phyloP scores from a whole-genome alignment of 1,140 invertebrate genomes.

The Eubasilissa regina region DNA sequence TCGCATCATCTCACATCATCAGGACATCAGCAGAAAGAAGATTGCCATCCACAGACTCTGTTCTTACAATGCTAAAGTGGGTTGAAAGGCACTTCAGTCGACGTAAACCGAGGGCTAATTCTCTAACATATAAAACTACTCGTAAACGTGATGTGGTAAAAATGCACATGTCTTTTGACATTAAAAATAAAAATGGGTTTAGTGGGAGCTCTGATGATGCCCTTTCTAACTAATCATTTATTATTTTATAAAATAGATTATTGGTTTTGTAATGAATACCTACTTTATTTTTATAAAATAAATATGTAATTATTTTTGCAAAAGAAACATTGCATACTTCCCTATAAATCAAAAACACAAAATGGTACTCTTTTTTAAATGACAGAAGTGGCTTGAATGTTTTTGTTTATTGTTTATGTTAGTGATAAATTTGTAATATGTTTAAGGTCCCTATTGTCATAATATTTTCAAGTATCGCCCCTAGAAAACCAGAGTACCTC shows the following conservation, averaged over 20 bases:
- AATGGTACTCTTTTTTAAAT: too few relatives aligned
- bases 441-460: too few relatives aligned
- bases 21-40: constrained; percentile 89
- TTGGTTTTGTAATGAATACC: not conserved
- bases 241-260: not conserved
- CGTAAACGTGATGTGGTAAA: constrained; percentile 77
- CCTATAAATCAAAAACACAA: too few relatives aligned
- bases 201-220: constrained; percentile 58
- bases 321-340: too few relatives aligned
- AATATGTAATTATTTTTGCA: too few relatives aligned
- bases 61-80: constrained; percentile 91
- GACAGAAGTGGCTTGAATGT: too few relatives aligned
- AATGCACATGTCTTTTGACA: constrained; percentile 81
- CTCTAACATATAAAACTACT: constrained; percentile 74
- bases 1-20: constrained; percentile 88
- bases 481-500: too few relatives aligned
- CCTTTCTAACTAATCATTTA: constrained; percentile 40
- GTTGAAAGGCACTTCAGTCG: constrained; percentile 87
- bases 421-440: too few relatives aligned
- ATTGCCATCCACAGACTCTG: constrained; percentile 89
- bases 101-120: constrained; percentile 78
- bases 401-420: too few relatives aligned
- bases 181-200: constrained; percentile 62
- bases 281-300: too few relatives aligned
- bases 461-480: too few relatives aligned